Evolutionary conservation across 2,888 invertebrate species (phyloP).

Genomic region (Calephelis perditalis): DNA sequence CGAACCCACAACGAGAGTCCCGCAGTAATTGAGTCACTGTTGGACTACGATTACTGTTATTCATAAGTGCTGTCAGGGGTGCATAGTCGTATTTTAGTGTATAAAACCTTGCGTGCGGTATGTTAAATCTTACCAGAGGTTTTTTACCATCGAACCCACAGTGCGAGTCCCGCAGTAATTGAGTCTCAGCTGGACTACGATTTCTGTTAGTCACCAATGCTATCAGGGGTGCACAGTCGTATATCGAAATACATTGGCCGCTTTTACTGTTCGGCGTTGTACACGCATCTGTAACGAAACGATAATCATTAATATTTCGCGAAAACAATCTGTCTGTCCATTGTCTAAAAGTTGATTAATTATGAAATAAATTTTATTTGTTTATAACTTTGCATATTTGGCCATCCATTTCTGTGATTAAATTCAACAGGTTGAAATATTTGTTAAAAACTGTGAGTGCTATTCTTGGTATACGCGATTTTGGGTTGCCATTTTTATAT

Average conservation of each 20-base stretch:
- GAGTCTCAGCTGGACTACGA: conserved; percentile 52
- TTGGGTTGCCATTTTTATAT: no score
- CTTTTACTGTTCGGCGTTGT: conserved; percentile 46
- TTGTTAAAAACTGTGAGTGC: no score
- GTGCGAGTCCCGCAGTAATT: conserved; percentile 49
- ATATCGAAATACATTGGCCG: conserved; percentile 57
- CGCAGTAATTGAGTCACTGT: conserved; percentile 56
- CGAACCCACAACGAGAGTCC: conserved; percentile 47
- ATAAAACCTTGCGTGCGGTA: background rate
- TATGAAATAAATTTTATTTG: no score
- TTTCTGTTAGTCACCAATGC: conserved; percentile 40
- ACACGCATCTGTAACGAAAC: conserved; percentile 40
- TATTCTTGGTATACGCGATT: no score
- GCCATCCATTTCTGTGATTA: no score
- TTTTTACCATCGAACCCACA: conserved; percentile 40
- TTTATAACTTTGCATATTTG: no score
- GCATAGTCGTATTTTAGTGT: conserved; percentile 41
- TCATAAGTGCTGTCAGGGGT: conserved; percentile 42
- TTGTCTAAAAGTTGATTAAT: no score
- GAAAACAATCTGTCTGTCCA: no score
- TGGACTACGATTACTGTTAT: conserved; percentile 42
- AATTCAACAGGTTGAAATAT: no score
- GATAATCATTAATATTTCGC: no score
- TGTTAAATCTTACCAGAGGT: conserved; percentile 30
- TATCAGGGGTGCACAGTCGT: conserved; percentile 50